Evolutionary conservation across 2,113 vertebrate genomes (phyloP).

Genomic region (Falco punctatus): DNA sequence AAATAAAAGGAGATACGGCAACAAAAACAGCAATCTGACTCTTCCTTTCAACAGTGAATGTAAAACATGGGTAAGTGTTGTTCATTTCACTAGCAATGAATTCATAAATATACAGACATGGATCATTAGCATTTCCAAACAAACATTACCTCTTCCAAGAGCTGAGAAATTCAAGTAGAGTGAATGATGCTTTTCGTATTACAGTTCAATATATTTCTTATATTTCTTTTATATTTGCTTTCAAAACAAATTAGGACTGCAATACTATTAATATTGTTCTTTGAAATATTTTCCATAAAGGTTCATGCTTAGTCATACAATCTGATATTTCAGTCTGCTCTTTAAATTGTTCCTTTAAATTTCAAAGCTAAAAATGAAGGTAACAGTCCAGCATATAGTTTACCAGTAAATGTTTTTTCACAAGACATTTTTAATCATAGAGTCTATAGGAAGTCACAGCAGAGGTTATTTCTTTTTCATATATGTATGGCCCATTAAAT

Average conservation of each 20-base stretch:
- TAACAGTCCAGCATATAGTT: background rate
- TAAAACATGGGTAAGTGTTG: background rate
- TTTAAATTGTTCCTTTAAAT: background rate
- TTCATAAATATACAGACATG: background rate
- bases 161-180: background rate
- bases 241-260: background rate
- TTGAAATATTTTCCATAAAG: background rate
- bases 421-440: background rate
- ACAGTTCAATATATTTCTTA: background rate
- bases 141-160: background rate
- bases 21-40: background rate
- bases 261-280: background rate
- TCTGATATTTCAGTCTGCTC: background rate
- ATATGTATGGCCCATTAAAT: accelerated
- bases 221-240: background rate
- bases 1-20: background rate
- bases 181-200: background rate
- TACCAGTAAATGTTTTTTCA: background rate
- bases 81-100: background rate
- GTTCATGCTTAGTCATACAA: background rate
- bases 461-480: background rate
- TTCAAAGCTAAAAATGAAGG: background rate
- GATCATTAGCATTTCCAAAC: background rate
- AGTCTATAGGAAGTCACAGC: background rate
- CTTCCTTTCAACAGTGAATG: background rate